Conservation (phyloP, 2,113 vertebrate species). For the Hiodon tergisus region DNA sequence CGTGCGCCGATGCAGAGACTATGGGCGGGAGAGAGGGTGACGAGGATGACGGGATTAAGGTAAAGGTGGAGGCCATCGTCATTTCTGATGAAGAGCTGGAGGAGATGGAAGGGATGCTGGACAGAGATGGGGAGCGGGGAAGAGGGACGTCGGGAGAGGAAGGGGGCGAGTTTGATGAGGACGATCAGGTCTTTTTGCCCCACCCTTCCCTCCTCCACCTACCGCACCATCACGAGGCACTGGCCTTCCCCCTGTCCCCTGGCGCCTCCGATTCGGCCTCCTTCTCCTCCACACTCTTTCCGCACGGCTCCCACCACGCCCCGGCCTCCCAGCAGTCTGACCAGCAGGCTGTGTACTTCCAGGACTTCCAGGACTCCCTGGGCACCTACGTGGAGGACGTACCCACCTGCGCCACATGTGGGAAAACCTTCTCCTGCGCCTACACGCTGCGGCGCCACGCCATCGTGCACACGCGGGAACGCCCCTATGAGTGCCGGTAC, state of each 20-base stretch:
- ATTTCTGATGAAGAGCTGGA: conserved; percentile 86
- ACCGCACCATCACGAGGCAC: conserved; percentile 46
- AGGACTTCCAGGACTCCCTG: conserved; percentile 73
- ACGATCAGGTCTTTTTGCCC: conserved; percentile 64
- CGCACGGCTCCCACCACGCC: conserved; percentile 9
- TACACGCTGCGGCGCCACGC: conserved; percentile 85
- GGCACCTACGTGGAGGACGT: conserved; percentile 79
- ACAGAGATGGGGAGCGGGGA: conserved; percentile 35
- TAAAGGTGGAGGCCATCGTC: conserved; percentile 87
- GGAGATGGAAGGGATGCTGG: conserved; percentile 29
- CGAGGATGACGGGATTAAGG: conserved; percentile 43
- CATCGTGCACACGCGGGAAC: conserved; percentile 84
- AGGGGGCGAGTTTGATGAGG: conserved; percentile 52
- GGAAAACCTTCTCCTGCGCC: conserved; percentile 89
- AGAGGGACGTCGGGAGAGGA: conserved; percentile 43
- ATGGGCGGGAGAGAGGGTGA: neutral
- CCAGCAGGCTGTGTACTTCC: conserved; percentile 65
- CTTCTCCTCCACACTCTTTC: conserved; percentile 25
- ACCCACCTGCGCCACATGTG: conserved; percentile 82
- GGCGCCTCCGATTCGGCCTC: conserved; percentile 5
- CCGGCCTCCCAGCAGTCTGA: conserved; percentile 46
- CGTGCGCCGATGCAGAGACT: conserved; percentile 7
- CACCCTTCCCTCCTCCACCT: conserved; percentile 51
- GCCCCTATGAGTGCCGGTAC: conserved; percentile 86
- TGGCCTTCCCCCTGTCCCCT: conserved; percentile 49